Evolutionary conservation across 2,888 invertebrate genomes (phyloP).

Genomic region (Operophtera brumata): DNA sequence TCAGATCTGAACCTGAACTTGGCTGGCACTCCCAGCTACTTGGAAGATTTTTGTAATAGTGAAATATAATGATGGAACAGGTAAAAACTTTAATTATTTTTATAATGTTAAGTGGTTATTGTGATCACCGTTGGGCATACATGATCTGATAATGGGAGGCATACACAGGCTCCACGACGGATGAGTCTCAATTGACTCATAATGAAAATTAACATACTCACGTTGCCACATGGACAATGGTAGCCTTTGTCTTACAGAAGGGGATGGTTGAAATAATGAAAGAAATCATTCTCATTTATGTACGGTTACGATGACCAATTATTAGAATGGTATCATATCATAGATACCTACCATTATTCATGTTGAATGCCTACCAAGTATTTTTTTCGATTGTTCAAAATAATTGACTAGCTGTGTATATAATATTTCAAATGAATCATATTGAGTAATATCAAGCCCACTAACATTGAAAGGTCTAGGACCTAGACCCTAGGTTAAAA

Average conservation of each 20-base stretch:
- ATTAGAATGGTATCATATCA: not conserved
- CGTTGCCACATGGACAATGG: not conserved
- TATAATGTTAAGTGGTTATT: conserved; percentile 3
- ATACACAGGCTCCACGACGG: not conserved
- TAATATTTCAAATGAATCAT: conserved; percentile 1
- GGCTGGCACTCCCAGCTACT: conserved; percentile 3
- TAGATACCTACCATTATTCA: not conserved
- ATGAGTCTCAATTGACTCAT: not conserved
- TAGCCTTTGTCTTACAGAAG: not conserved
- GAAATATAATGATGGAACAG: conserved; percentile 13
- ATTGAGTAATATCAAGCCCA: not conserved
- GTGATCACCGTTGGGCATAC: not conserved
- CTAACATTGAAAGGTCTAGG: not conserved
- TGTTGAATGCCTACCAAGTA: not conserved
- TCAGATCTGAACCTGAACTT: conserved; percentile 5
- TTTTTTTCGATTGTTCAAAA: not conserved
- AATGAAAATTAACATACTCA: not conserved
- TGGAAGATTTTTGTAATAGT: conserved; percentile 1
- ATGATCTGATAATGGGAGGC: not conserved
- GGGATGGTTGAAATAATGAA: too few species aligned
- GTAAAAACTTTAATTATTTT: conserved; percentile 15
- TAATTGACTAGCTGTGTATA: not conserved
- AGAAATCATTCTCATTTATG: too few species aligned
- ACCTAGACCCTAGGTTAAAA: not conserved
- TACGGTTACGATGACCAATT: too few species aligned